phyloP scores from a whole-genome alignment of 2,113 vertebrate genomes.

The Lucifuga dentata region DNA sequence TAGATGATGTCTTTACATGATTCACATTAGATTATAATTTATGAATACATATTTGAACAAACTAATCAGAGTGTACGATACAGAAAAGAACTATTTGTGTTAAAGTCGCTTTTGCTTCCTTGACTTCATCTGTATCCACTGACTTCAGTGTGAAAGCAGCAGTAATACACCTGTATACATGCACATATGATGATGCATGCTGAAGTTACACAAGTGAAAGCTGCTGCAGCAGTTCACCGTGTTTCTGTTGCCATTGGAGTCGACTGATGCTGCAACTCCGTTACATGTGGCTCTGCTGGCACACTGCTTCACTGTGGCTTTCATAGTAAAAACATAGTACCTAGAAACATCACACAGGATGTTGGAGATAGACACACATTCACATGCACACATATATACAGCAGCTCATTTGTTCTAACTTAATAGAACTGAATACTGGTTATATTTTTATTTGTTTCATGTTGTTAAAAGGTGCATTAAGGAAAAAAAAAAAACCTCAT shows the following conservation, averaged over 20 bases:
- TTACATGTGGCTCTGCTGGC: constrained; percentile 49
- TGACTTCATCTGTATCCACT: background rate
- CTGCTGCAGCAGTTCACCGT: constrained; percentile 66
- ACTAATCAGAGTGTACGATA: too few species aligned
- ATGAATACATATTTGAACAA: too few species aligned
- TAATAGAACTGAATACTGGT: constrained; percentile 1
- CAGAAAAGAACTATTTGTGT: too few species aligned
- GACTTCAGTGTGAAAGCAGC: constrained; percentile 33
- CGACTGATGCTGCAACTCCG: constrained; percentile 26
- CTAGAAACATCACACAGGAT: too few species aligned
- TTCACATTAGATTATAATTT: too few species aligned
- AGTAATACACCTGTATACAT: background rate
- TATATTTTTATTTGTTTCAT: constrained; percentile 2
- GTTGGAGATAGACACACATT: background rate
- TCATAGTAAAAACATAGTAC: too few species aligned
- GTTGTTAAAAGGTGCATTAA: background rate
- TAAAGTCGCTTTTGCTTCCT: too few species aligned
- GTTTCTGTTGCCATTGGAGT: constrained; percentile 66
- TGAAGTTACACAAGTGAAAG: constrained; percentile 72
- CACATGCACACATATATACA: background rate
- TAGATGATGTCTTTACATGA: too few species aligned
- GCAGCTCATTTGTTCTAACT: background rate
- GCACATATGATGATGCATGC: constrained; percentile 50
- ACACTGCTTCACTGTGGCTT: constrained; percentile 69
- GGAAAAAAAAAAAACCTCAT: constrained; percentile 4